phyloP scores from a whole-genome alignment of 1,140 invertebrate genomes.

The Penaeus chinensis region DNA sequence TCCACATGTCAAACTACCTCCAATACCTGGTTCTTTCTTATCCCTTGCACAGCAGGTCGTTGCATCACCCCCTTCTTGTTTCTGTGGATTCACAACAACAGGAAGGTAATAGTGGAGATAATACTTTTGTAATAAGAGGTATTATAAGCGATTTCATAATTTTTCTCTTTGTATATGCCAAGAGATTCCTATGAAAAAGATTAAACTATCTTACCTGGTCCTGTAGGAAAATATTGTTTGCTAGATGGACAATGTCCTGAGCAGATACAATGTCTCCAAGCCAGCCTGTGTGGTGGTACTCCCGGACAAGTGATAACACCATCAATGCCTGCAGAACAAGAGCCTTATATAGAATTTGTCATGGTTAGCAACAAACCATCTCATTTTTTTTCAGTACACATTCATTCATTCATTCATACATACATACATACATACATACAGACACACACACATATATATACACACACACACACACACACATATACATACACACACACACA shows the following conservation, averaged over 20 bases:
- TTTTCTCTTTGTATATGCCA: neutral
- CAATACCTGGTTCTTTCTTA: conserved; percentile 71
- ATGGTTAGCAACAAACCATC: neutral
- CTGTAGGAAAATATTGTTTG: conserved; percentile 93
- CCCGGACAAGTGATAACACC: conserved; percentile 91
- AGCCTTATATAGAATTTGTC: neutral
- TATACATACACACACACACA: too few relatives aligned
- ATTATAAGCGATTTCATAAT: neutral
- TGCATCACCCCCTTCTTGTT: conserved; percentile 86
- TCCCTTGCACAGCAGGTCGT: conserved; percentile 90
- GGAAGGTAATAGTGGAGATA: conserved; percentile 23
- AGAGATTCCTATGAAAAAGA: neutral
- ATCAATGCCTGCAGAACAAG: conserved; percentile 78
- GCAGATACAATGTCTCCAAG: conserved; percentile 89
- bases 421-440: too few relatives aligned
- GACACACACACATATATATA: too few relatives aligned
- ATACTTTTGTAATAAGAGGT: conserved; percentile 7
- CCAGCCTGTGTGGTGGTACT: conserved; percentile 83
- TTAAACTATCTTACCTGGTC: conserved; percentile 81
- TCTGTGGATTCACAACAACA: conserved; percentile 72
- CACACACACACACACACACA: too few relatives aligned
- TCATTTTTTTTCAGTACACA: neutral
- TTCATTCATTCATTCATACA: neutral
- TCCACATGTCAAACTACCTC: conserved; percentile 81
- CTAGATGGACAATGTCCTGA: conserved; percentile 92